Evolutionary conservation across 2,888 invertebrate genomes (phyloP).

Genomic region (Uloborus plumipes): DNA sequence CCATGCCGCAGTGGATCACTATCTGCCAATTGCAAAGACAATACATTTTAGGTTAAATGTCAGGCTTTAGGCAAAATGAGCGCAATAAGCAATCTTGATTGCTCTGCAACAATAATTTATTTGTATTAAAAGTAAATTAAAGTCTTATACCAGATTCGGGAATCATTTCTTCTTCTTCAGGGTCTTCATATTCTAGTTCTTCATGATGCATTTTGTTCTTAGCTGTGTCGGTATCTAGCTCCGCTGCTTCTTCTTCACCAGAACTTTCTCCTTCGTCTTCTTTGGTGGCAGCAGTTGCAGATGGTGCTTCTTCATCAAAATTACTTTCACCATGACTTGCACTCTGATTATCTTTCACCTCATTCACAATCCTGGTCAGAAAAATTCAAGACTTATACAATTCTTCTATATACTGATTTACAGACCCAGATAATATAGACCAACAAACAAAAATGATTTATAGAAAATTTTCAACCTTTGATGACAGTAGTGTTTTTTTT

Average conservation of each 20-base stretch:
- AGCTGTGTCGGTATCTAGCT: conserved; percentile 65
- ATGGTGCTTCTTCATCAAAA: conserved; percentile 24
- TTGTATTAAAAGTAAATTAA: background rate
- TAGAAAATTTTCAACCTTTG: no score
- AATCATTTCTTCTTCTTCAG: conserved; percentile 64
- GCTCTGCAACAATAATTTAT: background rate
- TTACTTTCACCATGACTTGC: conserved; percentile 40
- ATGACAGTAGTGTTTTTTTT: no score
- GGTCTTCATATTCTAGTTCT: conserved; percentile 67
- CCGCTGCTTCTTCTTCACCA: conserved; percentile 62
- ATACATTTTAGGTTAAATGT: no score
- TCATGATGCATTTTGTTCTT: conserved; percentile 57
- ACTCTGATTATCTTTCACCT: conserved; percentile 25
- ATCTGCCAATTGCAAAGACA: no score
- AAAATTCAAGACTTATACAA: no score
- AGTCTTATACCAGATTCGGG: conserved; percentile 38
- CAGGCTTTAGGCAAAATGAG: no score
- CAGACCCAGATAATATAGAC: no score
- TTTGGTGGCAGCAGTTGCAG: background rate
- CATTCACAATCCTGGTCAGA: background rate
- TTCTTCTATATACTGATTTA: no score
- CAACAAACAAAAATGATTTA: no score
- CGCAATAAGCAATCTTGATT: background rate
- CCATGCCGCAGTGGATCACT: no score
- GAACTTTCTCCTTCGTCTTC: conserved; percentile 57